Base-by-base conservation (phyloP, 2,797 vertebrate genomes). In the Melopsittacus undulatus region DNA sequence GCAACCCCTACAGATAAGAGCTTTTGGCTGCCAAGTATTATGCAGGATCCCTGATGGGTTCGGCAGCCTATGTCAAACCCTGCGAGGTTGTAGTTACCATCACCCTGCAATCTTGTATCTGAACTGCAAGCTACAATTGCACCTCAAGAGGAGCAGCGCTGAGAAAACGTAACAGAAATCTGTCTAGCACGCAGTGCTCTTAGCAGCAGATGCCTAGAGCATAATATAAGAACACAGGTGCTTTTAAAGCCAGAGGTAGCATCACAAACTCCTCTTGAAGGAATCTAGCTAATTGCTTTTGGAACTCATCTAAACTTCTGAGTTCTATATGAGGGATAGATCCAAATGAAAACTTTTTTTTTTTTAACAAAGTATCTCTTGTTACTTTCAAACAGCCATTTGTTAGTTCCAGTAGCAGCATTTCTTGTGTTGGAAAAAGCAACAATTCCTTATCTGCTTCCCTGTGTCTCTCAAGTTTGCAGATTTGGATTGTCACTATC, bases 21-120 rank as follows among this genome's bases (percentile, higher is more conserved):
- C 51, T 92, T 94, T 77, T 56, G 48, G 72, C 86, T 85, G 90
- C 83, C 92, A 97, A 87, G 77, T 30, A 77, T 51, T 90, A 74
- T 21, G 54, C 51, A 38, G 93, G 83, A 89, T 68, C 78, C 95
- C 94, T 52, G 93, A 80, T 36, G 94, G 75, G 96, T 93, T 93
- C 78, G 15, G 80, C 94, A 95, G 90, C 72, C 83, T 84, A 9
- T 93, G 81, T 84, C 90, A 92, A 13, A 92, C 36, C 38, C 93
- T 40, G 74, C 3, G 63, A 93, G 70, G 86, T 2, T 76, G 81
- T 70, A 87, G 88, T 42, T 92, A 85, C 74, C 78, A 64, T 87
- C 93, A 68, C 0, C 1, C 77, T 84, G 88, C 88, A 90, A 61
- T 90, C 77, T 45, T 3, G 51, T 68, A 22, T 43, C 88, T 80